Base-by-base conservation (phyloP, 2,888 invertebrate genomes). In the Biston betularia region DNA sequence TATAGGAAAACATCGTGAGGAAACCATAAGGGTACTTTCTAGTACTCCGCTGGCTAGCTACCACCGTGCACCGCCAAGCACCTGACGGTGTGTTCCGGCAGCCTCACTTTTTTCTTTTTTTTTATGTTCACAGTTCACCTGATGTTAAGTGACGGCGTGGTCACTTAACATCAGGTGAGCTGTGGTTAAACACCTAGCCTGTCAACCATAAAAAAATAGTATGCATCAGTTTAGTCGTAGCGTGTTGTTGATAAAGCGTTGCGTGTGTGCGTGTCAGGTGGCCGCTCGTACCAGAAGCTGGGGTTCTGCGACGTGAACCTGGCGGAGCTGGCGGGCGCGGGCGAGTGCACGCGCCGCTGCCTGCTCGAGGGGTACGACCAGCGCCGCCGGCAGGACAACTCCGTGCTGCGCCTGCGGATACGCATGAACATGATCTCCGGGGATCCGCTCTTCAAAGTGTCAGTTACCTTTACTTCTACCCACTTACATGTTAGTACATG, bases 391-490 rank as follows among this genome's bases (percentile, higher is more conserved):
- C 98, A 98, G 89, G 99, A 99, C 93, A 99, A 99, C 94, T 98
- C 99, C 75, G 98, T 98, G 95, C 95, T 99, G 76, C 95, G 97
- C 83, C 96, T 99, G 79, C 96, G 97, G 77, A 97, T 99, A 80
- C 96, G 96, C 86, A 98, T 99, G 97, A 97, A 97, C 83, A 97
- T 99, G 96, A 96, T 98, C 76, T 97, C 98, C 54, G 98, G 99
- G 56, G 99, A 99, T 94, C 98, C 99, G 77, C 96, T 98, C 74
- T 99, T 99, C 89, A 98, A 99, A 97, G 98, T 98, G 99, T 99
- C 90, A 96, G 98, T 95, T 0, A n/a, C 7, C 12, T 12, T 33
- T 48, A 34, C 49, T 45, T n/a, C 45, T 40, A 35, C n/a, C 12
- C n/a, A 7, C 52, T 11, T 44, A 11, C 40, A 4, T 54, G 6